phyloP scores from a whole-genome alignment of 1,140 invertebrate genomes.

The Oryzaephilus surinamensis region DNA sequence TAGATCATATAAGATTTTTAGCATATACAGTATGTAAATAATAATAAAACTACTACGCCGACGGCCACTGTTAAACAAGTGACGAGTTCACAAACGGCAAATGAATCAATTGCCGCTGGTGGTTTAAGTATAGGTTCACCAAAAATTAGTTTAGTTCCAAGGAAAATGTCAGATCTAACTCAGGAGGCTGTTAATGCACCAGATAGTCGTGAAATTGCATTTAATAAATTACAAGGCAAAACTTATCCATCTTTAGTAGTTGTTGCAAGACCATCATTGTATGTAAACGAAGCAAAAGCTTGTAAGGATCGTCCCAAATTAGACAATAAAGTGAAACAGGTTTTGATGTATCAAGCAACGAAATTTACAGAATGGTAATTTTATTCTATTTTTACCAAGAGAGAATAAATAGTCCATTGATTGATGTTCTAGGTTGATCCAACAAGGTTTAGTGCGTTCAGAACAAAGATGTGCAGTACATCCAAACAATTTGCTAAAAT shows the following conservation, averaged over 20 bases:
- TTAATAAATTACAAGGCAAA: conserved; percentile 69
- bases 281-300: conserved; percentile 48
- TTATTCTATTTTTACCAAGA: conserved; percentile 3
- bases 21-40: no score
- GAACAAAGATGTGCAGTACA: conserved; percentile 66
- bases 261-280: conserved; percentile 62
- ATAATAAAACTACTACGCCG: no score
- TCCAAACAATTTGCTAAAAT: conserved; percentile 53
- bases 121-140: conserved; percentile 20
- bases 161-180: no score
- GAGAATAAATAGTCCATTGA: not conserved
- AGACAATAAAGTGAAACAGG: conserved; percentile 65
- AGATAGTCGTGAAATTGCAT: conserved; percentile 59
- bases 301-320: conserved; percentile 47
- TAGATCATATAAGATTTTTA: no score
- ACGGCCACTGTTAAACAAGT: not conserved
- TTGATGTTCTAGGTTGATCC: conserved; percentile 48
- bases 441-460: conserved; percentile 64
- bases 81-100: not conserved
- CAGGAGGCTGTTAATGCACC: conserved; percentile 45
- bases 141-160: conserved; percentile 36
- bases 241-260: conserved; percentile 77
- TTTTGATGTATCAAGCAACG: conserved; percentile 63
- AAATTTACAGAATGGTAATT: conserved; percentile 72
- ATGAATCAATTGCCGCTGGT: conserved; percentile 5